Evolutionary conservation across 2,113 vertebrate genomes (phyloP).

Genomic region (Tragelaphus strepsiceros): DNA sequence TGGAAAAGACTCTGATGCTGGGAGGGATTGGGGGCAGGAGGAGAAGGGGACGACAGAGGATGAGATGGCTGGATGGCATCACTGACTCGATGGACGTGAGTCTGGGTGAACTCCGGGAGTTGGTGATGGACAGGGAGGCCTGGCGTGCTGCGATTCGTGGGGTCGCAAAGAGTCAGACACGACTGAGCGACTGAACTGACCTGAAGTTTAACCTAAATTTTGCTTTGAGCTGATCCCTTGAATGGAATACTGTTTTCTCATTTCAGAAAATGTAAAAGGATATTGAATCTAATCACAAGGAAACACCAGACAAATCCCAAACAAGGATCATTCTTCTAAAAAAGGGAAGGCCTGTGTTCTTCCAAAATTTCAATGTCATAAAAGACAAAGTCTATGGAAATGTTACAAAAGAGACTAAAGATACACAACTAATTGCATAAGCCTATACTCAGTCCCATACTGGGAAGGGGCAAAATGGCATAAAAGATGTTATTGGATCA

Average conservation of each 20-base stretch:
- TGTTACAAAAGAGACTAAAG: neutral
- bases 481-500: neutral
- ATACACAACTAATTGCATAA: neutral
- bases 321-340: neutral
- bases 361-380: neutral
- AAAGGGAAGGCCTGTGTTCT: neutral
- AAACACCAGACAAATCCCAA: neutral
- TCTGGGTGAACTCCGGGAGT: too few species aligned
- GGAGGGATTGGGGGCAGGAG: too few species aligned
- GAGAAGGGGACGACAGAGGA: too few species aligned
- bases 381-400: neutral
- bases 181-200: too few species aligned
- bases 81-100: too few species aligned
- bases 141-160: too few species aligned
- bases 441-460: neutral
- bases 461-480: neutral
- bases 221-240: neutral
- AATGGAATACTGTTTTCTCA: neutral
- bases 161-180: too few species aligned
- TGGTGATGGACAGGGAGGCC: too few species aligned
- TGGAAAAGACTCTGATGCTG: too few species aligned
- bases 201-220: neutral
- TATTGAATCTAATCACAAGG: neutral
- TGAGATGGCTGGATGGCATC: too few species aligned
- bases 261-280: neutral